These are phyloP conservation scores for Antheraea assamensis DNA, from an alignment of 2,888 invertebrate genomes.

Conservation along the genomic window DNA sequence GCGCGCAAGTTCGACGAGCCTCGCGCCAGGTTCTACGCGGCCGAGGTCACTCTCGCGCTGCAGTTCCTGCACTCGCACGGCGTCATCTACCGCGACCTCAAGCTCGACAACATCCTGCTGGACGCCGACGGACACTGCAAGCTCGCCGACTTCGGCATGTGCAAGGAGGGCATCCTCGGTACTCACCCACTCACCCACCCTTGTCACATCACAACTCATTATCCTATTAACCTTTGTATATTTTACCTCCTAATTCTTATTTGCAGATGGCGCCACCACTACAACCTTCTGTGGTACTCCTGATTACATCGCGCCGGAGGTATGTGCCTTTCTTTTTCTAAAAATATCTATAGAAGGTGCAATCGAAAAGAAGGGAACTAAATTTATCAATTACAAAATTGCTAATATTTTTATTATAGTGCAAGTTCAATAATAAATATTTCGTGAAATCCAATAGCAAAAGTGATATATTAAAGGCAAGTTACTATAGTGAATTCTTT, in stretches of 20 bases:
- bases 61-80: conserved; percentile 98
- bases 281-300: conserved; percentile 99
- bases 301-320: conserved; percentile 99
- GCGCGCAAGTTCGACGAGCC: conserved; percentile 99
- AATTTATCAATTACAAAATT: background rate
- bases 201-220: too few species aligned
- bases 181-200: conserved; percentile 29
- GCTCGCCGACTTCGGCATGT: conserved; percentile 98
- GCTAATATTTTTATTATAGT: too few species aligned
- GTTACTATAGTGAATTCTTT: too few species aligned
- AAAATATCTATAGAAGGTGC: too few species aligned
- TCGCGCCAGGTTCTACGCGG: conserved; percentile 96
- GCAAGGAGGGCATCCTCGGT: conserved; percentile 95
- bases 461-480: too few species aligned
- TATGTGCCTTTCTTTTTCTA: conserved; percentile 42
- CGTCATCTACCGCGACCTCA: conserved; percentile 99
- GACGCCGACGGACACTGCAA: conserved; percentile 98
- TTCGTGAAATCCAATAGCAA: too few species aligned
- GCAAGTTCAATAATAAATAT: too few species aligned
- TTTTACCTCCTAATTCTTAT: background rate
- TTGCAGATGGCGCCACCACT: conserved; percentile 91
- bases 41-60: conserved; percentile 98
- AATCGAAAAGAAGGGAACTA: too few species aligned
- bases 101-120: conserved; percentile 98
- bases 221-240: too few species aligned